Percentiles rank a stretch among this genome's conserved stretches.
Evolutionary conservation across 2,113 vertebrate species (phyloP).

Genomic region (Poicephalus meyeri): DNA sequence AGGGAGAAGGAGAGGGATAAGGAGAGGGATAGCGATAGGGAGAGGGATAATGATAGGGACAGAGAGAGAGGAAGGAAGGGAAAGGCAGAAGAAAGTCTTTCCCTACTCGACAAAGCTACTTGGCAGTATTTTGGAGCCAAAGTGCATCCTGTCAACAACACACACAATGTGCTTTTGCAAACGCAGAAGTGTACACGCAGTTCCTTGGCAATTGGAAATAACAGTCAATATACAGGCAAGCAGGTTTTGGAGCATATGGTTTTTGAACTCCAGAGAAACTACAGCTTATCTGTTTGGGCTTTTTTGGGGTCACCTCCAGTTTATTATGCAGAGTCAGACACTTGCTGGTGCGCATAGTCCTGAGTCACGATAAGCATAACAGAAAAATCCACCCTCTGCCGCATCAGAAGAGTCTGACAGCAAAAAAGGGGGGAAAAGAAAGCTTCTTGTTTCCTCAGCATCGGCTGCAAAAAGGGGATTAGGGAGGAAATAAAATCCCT

Average conservation of each 20-base stretch:
- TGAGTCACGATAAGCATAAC: not conserved
- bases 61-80: not conserved
- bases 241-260: not conserved
- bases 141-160: not conserved
- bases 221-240: not conserved
- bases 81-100: not conserved
- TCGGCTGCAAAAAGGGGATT: not conserved
- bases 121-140: not conserved
- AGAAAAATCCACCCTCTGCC: not conserved
- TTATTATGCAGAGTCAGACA: slow-evolving; percentile 15
- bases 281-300: not conserved
- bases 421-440: not conserved
- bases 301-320: not conserved
- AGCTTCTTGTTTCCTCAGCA: not conserved
- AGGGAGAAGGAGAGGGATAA: no score
- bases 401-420: not conserved
- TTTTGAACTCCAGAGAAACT: not conserved
- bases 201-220: slow-evolving; percentile 29
- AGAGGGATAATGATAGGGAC: no score
- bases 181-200: not conserved
- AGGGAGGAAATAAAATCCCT: not conserved
- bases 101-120: not conserved
- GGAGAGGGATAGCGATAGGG: no score
- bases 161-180: slow-evolving; percentile 10
- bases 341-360: not conserved